phyloP scores from a whole-genome alignment of 2,888 invertebrate genomes.

The Orthosia incerta region DNA sequence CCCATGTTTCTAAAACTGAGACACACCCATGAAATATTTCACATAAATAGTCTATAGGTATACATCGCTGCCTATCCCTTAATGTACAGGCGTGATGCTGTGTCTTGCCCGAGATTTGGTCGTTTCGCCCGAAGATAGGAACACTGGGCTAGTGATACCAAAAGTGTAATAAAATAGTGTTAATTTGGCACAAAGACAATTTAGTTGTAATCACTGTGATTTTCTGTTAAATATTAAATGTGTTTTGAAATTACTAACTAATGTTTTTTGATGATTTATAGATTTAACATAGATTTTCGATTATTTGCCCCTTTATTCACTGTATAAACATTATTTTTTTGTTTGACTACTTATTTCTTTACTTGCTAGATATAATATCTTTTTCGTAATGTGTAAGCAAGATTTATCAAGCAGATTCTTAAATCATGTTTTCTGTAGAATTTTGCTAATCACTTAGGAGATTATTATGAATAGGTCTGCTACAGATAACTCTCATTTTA shows the following conservation, averaged over 20 bases:
- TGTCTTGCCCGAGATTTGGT: background rate
- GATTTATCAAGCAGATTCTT: background rate
- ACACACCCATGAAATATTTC: background rate
- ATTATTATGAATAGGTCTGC: no score
- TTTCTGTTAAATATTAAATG: slow-evolving; percentile 45
- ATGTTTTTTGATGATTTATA: slow-evolving; percentile 56
- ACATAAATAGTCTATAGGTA: background rate
- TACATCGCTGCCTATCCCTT: no score
- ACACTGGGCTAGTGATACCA: slow-evolving; percentile 5
- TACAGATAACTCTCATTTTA: slow-evolving; percentile 1
- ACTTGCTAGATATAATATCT: background rate
- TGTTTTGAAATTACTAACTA: slow-evolving; percentile 60
- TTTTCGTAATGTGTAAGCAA: background rate
- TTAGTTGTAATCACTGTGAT: slow-evolving; percentile 65
- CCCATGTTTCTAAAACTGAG: background rate
- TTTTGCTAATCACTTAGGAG: no score
- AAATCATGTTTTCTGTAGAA: no score
- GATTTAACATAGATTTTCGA: slow-evolving; percentile 52
- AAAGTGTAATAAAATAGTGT: slow-evolving; percentile 50
- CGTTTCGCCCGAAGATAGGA: background rate
- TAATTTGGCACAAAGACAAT: slow-evolving; percentile 54
- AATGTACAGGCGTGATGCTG: no score
- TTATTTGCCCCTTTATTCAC: slow-evolving; percentile 29
- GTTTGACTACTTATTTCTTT: background rate
- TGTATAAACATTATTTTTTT: background rate